phyloP scores from a whole-genome alignment of 2,797 vertebrate species.

The Myoxocephalus aenaeus region DNA sequence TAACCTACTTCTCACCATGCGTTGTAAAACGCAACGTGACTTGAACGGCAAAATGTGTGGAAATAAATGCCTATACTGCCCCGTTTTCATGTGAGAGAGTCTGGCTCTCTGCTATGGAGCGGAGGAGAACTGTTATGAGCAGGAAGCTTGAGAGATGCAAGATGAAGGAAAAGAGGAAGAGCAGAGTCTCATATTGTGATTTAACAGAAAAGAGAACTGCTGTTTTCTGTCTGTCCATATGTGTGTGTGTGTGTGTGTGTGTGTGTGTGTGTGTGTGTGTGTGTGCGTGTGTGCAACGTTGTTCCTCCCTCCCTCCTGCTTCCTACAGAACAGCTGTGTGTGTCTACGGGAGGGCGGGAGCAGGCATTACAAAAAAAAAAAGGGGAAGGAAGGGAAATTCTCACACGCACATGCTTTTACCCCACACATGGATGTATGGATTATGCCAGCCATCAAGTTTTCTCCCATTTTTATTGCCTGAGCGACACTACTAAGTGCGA shows the following conservation, averaged over 20 bases:
- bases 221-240: neutral
- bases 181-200: constrained; percentile 35
- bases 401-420: constrained; percentile 42
- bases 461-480: constrained; percentile 22
- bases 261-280: constrained; percentile 16
- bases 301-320: constrained; percentile 60
- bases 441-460: constrained; percentile 36
- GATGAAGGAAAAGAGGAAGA: constrained; percentile 64
- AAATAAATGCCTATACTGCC: neutral
- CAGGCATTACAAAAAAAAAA: constrained; percentile 63
- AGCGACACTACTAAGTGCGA: constrained; percentile 34
- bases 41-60: neutral
- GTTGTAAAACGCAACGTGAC: constrained; percentile 2
- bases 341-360: constrained; percentile 32
- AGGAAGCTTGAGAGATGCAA: constrained; percentile 36
- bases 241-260: constrained; percentile 25
- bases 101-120: neutral
- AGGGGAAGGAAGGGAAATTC: constrained; percentile 55
- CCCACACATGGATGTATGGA: constrained; percentile 22
- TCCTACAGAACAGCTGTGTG: constrained; percentile 62
- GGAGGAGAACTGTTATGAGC: constrained; percentile 1
- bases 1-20: constrained; percentile 30
- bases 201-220: constrained; percentile 53
- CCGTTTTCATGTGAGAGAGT: neutral
- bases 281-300: constrained; percentile 15